Percentiles rank a stretch among this genome's conserved stretches.
Conservation (phyloP, 1,140 invertebrate species). For the Caerostris extrusa region DNA sequence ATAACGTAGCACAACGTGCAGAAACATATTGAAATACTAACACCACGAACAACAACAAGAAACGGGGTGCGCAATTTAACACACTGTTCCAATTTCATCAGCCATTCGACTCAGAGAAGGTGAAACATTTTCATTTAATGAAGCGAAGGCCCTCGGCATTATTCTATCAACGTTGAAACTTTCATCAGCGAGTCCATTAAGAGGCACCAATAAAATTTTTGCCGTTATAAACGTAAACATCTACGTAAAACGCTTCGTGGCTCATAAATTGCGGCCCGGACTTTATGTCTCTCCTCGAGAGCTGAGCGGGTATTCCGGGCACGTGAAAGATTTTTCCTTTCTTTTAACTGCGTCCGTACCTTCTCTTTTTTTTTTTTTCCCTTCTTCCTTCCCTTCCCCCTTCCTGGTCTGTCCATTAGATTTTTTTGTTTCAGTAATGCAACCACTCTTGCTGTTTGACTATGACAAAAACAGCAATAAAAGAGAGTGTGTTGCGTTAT, state of each 20-base stretch:
- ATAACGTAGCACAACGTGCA: no score
- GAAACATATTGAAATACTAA: neutral
- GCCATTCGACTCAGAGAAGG: conserved; percentile 31
- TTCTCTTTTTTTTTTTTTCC: conserved; percentile 9
- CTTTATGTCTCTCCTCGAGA: conserved; percentile 31
- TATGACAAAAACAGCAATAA: conserved; percentile 37
- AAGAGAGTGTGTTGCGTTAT: conserved; percentile 28
- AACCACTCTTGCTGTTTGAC: conserved; percentile 50
- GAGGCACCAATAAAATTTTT: conserved; percentile 73
- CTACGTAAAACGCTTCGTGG: conserved; percentile 76
- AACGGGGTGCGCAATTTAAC: neutral
- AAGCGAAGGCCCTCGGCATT: conserved; percentile 45
- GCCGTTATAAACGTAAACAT: conserved; percentile 77
- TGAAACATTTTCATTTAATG: conserved; percentile 54
- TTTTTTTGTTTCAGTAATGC: conserved; percentile 34
- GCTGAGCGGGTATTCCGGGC: conserved; percentile 32
- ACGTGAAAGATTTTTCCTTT: conserved; percentile 63
- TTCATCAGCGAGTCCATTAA: conserved; percentile 74
- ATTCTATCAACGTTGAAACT: conserved; percentile 73
- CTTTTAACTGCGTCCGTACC: conserved; percentile 27
- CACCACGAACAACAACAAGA: neutral
- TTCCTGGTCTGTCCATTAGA: conserved; percentile 15
- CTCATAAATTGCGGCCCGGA: conserved; percentile 68
- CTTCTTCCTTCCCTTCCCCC: neutral
- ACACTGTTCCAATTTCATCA: conserved; percentile 18